A percentile compares a stretch with the other conserved stretches of the same genome.
Conservation (phyloP, 2,888 invertebrate genomes). For the Troilus luridus region DNA sequence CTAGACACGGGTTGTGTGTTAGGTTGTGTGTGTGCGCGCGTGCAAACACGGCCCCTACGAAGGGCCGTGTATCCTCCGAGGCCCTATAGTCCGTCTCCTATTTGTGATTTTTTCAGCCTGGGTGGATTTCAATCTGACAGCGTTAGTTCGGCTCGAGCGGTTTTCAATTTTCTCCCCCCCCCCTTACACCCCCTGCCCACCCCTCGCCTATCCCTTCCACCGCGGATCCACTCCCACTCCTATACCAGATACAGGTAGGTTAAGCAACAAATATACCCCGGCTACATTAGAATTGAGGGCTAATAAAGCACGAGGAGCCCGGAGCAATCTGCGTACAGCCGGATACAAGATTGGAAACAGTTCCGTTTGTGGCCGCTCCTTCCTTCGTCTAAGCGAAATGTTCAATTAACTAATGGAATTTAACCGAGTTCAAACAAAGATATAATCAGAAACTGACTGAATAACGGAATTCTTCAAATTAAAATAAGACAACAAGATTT, state of each 20-base stretch:
- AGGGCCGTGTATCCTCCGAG: background rate
- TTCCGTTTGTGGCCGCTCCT: background rate
- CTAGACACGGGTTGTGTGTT: background rate
- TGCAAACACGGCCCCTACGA: background rate
- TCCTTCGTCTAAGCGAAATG: background rate
- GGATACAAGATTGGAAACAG: slow-evolving; percentile 34
- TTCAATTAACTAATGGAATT: background rate
- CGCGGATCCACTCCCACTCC: too few species aligned
- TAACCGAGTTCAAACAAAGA: background rate
- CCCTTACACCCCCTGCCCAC: background rate
- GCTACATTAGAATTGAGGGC: slow-evolving; percentile 10
- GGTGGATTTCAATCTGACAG: slow-evolving; percentile 55
- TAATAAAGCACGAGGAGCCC: slow-evolving; percentile 1
- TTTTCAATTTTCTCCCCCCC: slow-evolving; percentile 51
- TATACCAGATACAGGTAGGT: background rate
- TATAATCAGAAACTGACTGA: background rate
- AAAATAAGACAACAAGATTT: too few species aligned
- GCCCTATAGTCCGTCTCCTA: slow-evolving; percentile 24
- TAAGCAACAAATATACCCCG: slow-evolving; percentile 28
- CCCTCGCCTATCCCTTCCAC: background rate
- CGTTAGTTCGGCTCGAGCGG: slow-evolving; percentile 37
- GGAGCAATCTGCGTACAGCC: slow-evolving; percentile 25
- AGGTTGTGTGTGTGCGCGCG: background rate
- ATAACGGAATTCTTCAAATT: too few species aligned
- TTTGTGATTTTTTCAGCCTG: slow-evolving; percentile 56